Evolutionary conservation across 2,797 vertebrate species (phyloP).

Genomic region (Echiichthys vipera): DNA sequence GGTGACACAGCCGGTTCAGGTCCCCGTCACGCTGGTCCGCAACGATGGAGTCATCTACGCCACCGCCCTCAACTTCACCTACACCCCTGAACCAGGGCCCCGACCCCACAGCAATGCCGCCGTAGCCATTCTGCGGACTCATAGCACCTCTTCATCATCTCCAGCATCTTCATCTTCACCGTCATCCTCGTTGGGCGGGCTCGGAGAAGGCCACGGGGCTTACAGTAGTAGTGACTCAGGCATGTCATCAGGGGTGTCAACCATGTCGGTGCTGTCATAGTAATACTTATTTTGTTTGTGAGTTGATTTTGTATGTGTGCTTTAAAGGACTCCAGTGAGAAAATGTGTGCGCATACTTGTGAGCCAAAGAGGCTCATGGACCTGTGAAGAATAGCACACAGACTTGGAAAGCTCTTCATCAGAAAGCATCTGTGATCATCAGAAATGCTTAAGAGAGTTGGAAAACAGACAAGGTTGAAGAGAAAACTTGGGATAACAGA

Average conservation of each 20-base stretch:
- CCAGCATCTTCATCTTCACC: constrained; percentile 76
- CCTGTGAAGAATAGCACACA: constrained; percentile 54
- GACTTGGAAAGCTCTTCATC: constrained; percentile 45
- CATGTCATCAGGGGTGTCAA: constrained; percentile 71
- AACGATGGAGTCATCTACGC: constrained; percentile 98
- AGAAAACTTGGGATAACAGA: constrained; percentile 18
- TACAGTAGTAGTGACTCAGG: constrained; percentile 72
- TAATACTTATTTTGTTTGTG: constrained; percentile 1
- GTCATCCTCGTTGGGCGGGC: constrained; percentile 69
- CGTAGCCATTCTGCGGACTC: constrained; percentile 92
- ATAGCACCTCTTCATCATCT: constrained; percentile 83
- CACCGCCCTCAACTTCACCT: constrained; percentile 98
- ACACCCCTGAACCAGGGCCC: constrained; percentile 97
- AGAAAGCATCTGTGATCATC: constrained; percentile 30
- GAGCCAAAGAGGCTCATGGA: constrained; percentile 67
- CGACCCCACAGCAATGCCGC: constrained; percentile 96
- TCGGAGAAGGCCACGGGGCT: constrained; percentile 64
- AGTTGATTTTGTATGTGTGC: background rate
- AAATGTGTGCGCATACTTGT: constrained; percentile 38
- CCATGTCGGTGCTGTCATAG: constrained; percentile 77
- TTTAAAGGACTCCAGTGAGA: constrained; percentile 5
- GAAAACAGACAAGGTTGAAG: constrained; percentile 2
- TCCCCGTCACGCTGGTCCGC: constrained; percentile 97
- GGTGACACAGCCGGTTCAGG: constrained; percentile 98
- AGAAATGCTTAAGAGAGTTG: constrained; percentile 13